phyloP scores from a whole-genome alignment of 2,113 vertebrate genomes.

The Acrocephalus kingi region DNA sequence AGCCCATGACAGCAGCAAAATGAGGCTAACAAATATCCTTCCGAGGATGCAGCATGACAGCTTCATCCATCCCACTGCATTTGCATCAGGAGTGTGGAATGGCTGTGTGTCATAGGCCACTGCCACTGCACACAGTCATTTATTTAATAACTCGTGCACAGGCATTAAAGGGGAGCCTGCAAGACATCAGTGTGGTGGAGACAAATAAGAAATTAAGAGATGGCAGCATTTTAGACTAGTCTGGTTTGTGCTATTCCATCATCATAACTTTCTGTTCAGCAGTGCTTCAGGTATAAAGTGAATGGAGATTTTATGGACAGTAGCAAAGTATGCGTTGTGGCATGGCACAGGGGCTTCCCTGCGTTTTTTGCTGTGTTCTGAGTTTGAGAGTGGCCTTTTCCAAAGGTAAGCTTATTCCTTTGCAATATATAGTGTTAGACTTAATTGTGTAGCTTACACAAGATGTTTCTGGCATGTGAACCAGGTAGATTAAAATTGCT shows the following conservation, averaged over 20 bases:
- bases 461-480: neutral
- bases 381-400: neutral
- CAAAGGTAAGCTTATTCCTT: neutral
- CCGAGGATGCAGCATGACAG: slow-evolving; percentile 68
- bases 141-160: slow-evolving; percentile 72
- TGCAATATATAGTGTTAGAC: neutral
- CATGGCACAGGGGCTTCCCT: neutral
- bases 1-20: slow-evolving; percentile 81
- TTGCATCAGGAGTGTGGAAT: slow-evolving; percentile 62
- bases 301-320: neutral
- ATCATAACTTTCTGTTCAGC: neutral
- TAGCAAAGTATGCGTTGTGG: neutral
- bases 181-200: slow-evolving; percentile 35
- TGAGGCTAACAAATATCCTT: slow-evolving; percentile 79
- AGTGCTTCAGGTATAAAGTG: neutral
- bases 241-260: neutral
- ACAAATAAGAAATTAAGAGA: slow-evolving; percentile 58
- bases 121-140: slow-evolving; percentile 62
- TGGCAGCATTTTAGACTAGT: neutral
- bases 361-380: neutral
- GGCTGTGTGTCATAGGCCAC: slow-evolving; percentile 56
- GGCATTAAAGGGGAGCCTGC: slow-evolving; percentile 29
- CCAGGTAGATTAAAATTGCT: neutral
- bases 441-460: neutral
- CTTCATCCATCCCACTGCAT: slow-evolving; percentile 68